Evolutionary conservation across 2,113 vertebrate genomes (phyloP).

Genomic region (Neolamprologus caudopunctatus): DNA sequence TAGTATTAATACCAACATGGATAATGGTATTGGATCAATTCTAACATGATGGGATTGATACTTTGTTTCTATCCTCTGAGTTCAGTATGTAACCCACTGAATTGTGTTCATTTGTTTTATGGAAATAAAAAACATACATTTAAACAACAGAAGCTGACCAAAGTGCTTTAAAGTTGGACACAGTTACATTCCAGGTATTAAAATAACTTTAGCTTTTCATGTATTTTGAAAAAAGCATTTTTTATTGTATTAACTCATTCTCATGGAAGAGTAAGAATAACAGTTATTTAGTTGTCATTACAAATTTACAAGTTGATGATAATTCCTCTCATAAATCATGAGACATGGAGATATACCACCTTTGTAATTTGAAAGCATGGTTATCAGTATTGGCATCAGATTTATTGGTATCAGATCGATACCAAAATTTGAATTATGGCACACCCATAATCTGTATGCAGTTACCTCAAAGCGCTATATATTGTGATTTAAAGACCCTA

Average conservation of each 20-base stretch:
- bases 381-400: fast-evolving
- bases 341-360: neutral
- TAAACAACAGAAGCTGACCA: neutral
- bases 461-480: neutral
- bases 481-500: neutral
- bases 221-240: fast-evolving
- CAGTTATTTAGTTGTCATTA: neutral
- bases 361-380: neutral
- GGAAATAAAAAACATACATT: neutral
- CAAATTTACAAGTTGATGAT: neutral
- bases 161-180: neutral
- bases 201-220: neutral
- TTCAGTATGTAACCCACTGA: neutral
- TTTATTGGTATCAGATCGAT: neutral
- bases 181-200: neutral
- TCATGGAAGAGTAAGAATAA: neutral
- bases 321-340: neutral
- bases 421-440: neutral
- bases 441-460: neutral
- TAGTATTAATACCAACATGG: fast-evolving
- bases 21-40: neutral
- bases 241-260: neutral
- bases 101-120: neutral
- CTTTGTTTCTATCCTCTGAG: neutral
- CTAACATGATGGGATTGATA: neutral